phyloP scores from a whole-genome alignment of 2,113 vertebrate genomes.

The Pelvicachromis taeniatus region DNA sequence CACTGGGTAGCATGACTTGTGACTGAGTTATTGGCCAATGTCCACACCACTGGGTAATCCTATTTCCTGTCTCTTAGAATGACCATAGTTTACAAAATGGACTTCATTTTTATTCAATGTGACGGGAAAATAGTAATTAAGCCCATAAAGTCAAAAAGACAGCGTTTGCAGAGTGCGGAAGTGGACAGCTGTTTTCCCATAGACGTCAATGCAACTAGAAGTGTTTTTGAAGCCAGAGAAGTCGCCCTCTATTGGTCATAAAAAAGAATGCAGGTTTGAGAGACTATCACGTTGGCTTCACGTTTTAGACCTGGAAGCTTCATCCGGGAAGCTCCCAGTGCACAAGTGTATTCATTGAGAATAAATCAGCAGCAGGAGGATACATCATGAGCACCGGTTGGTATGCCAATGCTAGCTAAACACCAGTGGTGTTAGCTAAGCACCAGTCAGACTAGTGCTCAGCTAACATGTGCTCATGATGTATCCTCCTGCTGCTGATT shows the following conservation, averaged over 20 bases:
- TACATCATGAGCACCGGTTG: too few species aligned
- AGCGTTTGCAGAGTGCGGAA: neutral
- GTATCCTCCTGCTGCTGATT: neutral
- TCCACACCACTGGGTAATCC: neutral
- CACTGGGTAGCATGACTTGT: neutral
- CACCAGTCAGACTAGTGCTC: neutral
- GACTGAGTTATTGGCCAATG: neutral
- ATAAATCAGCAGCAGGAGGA: too few species aligned
- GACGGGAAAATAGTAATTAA: neutral
- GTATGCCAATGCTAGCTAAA: too few species aligned
- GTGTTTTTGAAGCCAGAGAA: neutral
- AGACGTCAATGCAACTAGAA: neutral
- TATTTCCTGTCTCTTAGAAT: neutral
- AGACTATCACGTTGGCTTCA: fast-evolving
- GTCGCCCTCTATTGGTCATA: neutral
- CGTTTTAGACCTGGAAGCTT: neutral
- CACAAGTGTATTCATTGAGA: too few species aligned
- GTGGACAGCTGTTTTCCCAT: neutral
- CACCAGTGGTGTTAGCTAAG: neutral
- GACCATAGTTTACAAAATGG: neutral
- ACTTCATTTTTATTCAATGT: neutral
- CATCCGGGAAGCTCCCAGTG: too few species aligned
- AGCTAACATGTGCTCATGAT: neutral
- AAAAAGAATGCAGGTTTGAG: neutral
- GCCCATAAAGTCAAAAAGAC: neutral